Evolutionary conservation across 2,888 invertebrate genomes (phyloP), one percentile per base, ranked within the genome.

Genomic region (Drosophila barbarae): DNA sequence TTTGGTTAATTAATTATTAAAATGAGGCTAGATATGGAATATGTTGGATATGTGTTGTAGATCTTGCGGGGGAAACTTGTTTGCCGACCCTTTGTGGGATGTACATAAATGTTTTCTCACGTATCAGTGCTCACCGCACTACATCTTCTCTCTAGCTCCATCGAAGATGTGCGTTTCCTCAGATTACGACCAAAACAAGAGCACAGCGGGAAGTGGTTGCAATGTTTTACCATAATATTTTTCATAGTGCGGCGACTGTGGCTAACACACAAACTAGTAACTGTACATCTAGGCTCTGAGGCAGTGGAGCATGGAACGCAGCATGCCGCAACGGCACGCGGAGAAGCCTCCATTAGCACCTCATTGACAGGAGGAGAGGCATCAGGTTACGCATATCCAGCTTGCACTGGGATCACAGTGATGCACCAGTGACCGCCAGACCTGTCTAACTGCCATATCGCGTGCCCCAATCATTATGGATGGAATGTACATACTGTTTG

Each of bases 291-390:
- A 28, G 9, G 34, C 46, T 38, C 8, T 28, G 42, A 65, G 44
- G 64, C 72, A 74, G 71, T 71, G 66, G 57, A 67, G 60, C 78
- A 67, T 57, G 58, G 53, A 50, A 39, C 44, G 63, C 30, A 59
- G 53, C 55, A 23, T 55, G 52, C 41, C 65, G 46, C 56, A n/a
- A 36, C 57, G 44, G 41, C 50, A 42, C 18, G 44, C 39, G 50
- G 60, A 36, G 53, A 49, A 68, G 42, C 36, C 74, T 67, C 79
- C 79, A 84, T 81, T 81, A 81, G 84, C 81, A 81, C 81, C 81
- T 81, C 84, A 76, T 75, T 82, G 83, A 82, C 79, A 84, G 77
- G 55, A 67, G 42, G 3, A 21, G 58, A 61, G 51, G 72, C 67
- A 73, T 84, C 69, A 56, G 64, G 76, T 84, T 82, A 78, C 84